Conservation (phyloP, 2,113 vertebrate species). For the Lonchura striata region DNA sequence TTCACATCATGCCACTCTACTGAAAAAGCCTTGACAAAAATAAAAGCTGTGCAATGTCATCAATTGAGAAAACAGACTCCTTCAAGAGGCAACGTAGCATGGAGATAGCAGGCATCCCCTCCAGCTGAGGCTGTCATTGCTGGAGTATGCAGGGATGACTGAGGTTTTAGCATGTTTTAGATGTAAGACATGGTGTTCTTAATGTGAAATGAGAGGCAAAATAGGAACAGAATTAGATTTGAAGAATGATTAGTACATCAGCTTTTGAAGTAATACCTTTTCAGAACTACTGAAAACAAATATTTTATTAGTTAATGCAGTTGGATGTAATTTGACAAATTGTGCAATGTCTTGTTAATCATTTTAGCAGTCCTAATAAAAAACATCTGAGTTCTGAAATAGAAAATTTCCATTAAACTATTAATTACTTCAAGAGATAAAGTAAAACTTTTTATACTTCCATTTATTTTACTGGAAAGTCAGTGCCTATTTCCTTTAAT, state of each 20-base stretch:
- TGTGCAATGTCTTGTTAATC: conserved; percentile 60
- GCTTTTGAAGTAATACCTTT: conserved; percentile 13
- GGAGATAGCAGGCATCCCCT: not conserved
- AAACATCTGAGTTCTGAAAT: conserved; percentile 63
- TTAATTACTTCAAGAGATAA: conserved; percentile 56
- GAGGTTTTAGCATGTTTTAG: accelerated
- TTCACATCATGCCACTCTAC: conserved; percentile 6
- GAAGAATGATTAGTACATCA: not conserved
- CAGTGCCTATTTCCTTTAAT: not conserved
- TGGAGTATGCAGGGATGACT: not conserved
- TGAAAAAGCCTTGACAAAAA: conserved; percentile 4
- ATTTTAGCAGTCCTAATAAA: conserved; percentile 58
- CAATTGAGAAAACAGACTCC: conserved; percentile 43
- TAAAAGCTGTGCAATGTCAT: not conserved
- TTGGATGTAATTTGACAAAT: conserved; percentile 67
- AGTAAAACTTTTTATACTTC: conserved; percentile 58
- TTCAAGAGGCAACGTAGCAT: not conserved
- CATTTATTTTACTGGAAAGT: conserved; percentile 8
- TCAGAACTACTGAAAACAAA: conserved; percentile 34
- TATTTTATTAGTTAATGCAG: conserved; percentile 70
- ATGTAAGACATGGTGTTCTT: not conserved
- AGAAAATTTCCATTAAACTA: conserved; percentile 55
- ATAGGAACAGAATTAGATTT: not conserved
- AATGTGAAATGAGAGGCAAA: not conserved
- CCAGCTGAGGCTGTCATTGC: not conserved